Evolutionary conservation across 2,113 vertebrate genomes (phyloP).

Genomic region (Orientallactaga bullata): DNA sequence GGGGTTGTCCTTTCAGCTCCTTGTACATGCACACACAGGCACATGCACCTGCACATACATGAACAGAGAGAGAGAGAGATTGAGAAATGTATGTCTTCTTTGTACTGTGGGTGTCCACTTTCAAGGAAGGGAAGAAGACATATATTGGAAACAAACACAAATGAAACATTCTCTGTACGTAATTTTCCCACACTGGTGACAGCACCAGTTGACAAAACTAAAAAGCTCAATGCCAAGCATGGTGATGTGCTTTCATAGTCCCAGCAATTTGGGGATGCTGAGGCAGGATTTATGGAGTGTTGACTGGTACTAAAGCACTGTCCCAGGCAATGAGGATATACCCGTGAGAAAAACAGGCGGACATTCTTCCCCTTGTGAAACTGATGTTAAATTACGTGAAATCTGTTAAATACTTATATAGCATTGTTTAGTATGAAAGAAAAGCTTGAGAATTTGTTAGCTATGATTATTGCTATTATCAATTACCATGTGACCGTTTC

Average conservation of each 20-base stretch:
- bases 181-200: not conserved
- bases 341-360: not conserved
- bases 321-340: not conserved
- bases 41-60: not conserved
- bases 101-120: not conserved
- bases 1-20: no score
- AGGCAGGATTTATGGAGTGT: not conserved
- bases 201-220: not conserved
- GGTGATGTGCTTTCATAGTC: no score
- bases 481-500: no score
- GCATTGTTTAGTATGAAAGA: not conserved
- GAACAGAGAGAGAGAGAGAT: no score
- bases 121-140: not conserved
- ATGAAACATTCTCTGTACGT: not conserved
- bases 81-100: not conserved
- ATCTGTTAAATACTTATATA: not conserved
- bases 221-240: not conserved
- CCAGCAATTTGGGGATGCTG: no score
- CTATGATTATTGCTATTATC: not conserved
- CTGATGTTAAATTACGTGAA: not conserved
- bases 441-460: slow-evolving; percentile 15
- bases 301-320: not conserved
- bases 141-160: not conserved
- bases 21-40: not conserved
- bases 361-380: not conserved